Conservation (phyloP, 2,888 invertebrate genomes). For the Diplolepis rosae region DNA sequence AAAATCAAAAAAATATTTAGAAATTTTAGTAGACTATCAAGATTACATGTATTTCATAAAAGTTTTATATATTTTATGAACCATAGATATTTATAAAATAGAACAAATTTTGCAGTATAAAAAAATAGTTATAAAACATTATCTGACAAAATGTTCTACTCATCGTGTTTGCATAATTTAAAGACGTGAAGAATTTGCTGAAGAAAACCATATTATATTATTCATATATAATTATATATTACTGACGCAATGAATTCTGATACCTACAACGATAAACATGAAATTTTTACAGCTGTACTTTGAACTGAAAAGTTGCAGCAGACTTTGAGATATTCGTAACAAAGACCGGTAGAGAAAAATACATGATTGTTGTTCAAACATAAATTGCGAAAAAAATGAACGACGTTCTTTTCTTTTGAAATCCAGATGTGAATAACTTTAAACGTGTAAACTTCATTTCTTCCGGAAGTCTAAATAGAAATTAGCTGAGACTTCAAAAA, state of each 20-base stretch:
- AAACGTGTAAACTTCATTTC: neutral
- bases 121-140: no score
- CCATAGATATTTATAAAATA: no score
- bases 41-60: no score
- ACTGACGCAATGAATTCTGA: neutral
- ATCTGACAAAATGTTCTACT: no score
- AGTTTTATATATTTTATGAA: no score
- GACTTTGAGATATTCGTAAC: neutral
- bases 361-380: slow-evolving; percentile 3
- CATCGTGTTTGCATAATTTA: no score
- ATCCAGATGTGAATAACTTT: neutral
- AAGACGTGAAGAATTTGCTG: neutral
- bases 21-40: no score
- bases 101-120: no score
- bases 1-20: neutral
- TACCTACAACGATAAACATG: neutral
- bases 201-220: neutral
- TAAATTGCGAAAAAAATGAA: slow-evolving; percentile 3
- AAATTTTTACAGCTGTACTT: neutral
- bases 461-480: neutral
- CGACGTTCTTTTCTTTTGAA: neutral
- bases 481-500: no score
- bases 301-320: neutral
- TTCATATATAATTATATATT: neutral
- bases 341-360: neutral